A percentile compares a stretch with the other conserved stretches of the same genome.
Conservation (phyloP, 2,888 invertebrate genomes). For the Napeogenes sylphis region DNA sequence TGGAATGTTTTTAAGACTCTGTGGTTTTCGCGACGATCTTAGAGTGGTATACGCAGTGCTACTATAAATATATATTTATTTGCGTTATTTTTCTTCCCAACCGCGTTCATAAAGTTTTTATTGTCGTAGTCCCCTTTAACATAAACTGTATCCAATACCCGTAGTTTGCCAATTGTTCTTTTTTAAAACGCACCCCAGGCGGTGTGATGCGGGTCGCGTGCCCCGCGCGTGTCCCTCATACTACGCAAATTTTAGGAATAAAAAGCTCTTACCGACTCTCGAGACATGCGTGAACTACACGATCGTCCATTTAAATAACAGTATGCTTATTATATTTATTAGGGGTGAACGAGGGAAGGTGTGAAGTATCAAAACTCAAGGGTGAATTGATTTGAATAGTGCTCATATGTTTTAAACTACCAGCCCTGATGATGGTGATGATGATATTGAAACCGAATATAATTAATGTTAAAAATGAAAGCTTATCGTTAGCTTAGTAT, state of each 20-base stretch:
- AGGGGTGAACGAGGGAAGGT: constrained; percentile 58
- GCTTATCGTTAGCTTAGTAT: neutral
- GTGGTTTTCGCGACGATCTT: constrained; percentile 6
- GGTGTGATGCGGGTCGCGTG: constrained; percentile 72
- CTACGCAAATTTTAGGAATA: constrained; percentile 61
- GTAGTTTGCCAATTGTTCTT: constrained; percentile 50
- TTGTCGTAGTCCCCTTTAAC: constrained; percentile 28
- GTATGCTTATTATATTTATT: constrained; percentile 33
- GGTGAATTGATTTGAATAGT: constrained; percentile 60
- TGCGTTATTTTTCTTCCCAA: constrained; percentile 25
- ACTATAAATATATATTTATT: constrained; percentile 19
- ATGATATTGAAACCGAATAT: too few species aligned
- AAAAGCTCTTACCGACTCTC: constrained; percentile 56
- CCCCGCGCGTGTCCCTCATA: constrained; percentile 69
- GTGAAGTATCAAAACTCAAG: constrained; percentile 57
- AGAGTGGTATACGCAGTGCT: constrained; percentile 18
- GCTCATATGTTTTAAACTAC: constrained; percentile 62
- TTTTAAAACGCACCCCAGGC: constrained; percentile 39
- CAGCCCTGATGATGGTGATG: constrained; percentile 8
- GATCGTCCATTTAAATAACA: constrained; percentile 44
- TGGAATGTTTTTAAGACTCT: constrained; percentile 16
- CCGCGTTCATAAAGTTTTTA: constrained; percentile 31
- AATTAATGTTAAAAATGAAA: constrained; percentile 8
- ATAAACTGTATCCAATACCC: constrained; percentile 40
- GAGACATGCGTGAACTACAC: constrained; percentile 48